phyloP scores from a whole-genome alignment of 1,140 invertebrate genomes.

The Platyscapa corneri region DNA sequence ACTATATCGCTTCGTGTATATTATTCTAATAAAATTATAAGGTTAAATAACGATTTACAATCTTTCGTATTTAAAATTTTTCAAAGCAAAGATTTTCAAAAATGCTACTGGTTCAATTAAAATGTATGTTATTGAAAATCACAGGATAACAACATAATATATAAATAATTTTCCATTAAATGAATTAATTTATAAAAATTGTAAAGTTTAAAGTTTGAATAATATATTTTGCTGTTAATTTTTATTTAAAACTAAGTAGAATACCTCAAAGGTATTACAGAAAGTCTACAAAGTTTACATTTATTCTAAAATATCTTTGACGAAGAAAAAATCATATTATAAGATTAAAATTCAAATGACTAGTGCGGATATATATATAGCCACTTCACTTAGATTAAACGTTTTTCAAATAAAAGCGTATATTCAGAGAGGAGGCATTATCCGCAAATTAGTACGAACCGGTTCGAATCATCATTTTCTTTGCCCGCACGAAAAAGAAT shows the following conservation, averaged over 20 bases:
- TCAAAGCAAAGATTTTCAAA: no score
- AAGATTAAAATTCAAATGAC: constrained; percentile 47
- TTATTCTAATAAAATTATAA: not conserved
- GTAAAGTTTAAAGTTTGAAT: not conserved
- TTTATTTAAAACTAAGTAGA: not conserved
- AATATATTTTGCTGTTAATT: not conserved
- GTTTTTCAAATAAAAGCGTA: constrained; percentile 53
- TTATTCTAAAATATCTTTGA: constrained; percentile 6
- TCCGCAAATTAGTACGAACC: constrained; percentile 54
- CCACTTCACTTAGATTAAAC: constrained; percentile 50
- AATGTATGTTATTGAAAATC: not conserved
- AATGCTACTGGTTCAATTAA: no score
- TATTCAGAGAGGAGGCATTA: constrained; percentile 51
- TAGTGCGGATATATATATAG: not conserved
- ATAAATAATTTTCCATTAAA: not conserved
- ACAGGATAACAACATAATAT: not conserved
- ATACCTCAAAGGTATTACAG: not conserved
- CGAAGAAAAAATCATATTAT: not conserved
- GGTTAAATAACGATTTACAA: not conserved
- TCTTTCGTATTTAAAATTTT: no score
- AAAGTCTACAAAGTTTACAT: not conserved
- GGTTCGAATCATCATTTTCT: constrained; percentile 52
- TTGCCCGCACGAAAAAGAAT: constrained; percentile 27
- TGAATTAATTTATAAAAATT: not conserved
- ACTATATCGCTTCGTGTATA: not conserved